Evolutionary conservation across 35 echinoderm and acorn worm species (phyloP), one percentile per base, ranked within the genome.

Genomic region (Apostichopus japonicus): DNA sequence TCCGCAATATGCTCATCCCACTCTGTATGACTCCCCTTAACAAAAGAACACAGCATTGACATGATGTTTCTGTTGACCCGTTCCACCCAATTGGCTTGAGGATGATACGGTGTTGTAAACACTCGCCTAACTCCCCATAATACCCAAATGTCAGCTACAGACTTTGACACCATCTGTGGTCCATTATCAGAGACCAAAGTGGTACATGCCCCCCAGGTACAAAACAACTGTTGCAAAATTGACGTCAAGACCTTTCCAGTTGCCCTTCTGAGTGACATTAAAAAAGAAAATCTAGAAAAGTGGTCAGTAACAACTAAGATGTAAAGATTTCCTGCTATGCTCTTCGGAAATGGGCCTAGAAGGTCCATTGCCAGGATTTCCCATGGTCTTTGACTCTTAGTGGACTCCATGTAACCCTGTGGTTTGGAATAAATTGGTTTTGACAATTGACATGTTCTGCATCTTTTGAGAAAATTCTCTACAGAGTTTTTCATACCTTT

Each of bases 371-470:
- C 86, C 14, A 89, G 14, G 19, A 92, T 76, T 62, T 78, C 76
- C 90, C 90, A 77, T 27, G 75, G 70, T 25, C 11, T 27, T 8
- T 7, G 8, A 15, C 6, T 70, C 1, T 10, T 17, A 8, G 90
- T 91, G 24, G 90, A 91, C 72, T 21, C 14, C 67, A 91, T 91
- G 53, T 6, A 91, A 24, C 72, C 71, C n/a, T 7, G 17, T 19
- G 90, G 90, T 16, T 78, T 91, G 19, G 6, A 6, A 78, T 77
- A 91, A 10, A 78, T 44, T 33, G 90, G 90, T 55, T 91, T 91
- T 77, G 70, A 53, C 75, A 77, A 79, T 7, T 91, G 90, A 79
- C 90, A 91, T 52, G 9, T 8, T 10, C 23, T 25, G 53, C 90
- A 91, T 19, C 52, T 24, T 24, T 54, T 77, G 9, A 78, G 52